These are phyloP conservation scores for Pocota personata DNA, from an alignment of 2,888 invertebrate genomes.

Conservation along the genomic window DNA sequence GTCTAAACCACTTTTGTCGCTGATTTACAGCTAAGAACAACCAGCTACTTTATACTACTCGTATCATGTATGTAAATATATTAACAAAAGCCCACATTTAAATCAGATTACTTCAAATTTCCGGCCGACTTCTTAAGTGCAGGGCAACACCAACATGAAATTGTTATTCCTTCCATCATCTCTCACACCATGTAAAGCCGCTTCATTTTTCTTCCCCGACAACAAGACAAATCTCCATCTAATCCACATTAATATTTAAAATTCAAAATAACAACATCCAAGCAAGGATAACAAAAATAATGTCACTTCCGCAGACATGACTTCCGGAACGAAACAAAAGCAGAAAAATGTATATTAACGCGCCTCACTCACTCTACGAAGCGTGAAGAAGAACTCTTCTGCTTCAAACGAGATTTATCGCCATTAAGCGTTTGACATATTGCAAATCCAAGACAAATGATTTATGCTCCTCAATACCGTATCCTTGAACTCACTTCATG, in stretches of 20 bases:
- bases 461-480: constrained; percentile 43
- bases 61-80: no score
- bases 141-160: background rate
- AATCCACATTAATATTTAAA: constrained; percentile 47
- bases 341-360: background rate
- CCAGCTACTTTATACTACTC: no score
- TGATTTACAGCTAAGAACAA: no score
- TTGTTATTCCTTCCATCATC: background rate
- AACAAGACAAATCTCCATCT: constrained; percentile 42
- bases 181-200: background rate
- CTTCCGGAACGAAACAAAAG: constrained; percentile 6
- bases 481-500: constrained; percentile 60
- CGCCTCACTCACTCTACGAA: background rate
- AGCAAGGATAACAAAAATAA: constrained; percentile 52
- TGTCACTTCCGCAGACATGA: constrained; percentile 41
- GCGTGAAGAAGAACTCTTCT: constrained; percentile 26
- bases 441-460: constrained; percentile 67
- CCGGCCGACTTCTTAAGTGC: background rate
- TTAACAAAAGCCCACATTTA: background rate
- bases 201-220: background rate
- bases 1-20: no score
- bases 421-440: constrained; percentile 67
- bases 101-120: background rate
- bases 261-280: constrained; percentile 36
- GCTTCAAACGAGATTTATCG: constrained; percentile 60